Evolutionary conservation across 1,140 invertebrate species (phyloP), one percentile per base, ranked within the genome.

Genomic region (Onthophagus taurus): DNA sequence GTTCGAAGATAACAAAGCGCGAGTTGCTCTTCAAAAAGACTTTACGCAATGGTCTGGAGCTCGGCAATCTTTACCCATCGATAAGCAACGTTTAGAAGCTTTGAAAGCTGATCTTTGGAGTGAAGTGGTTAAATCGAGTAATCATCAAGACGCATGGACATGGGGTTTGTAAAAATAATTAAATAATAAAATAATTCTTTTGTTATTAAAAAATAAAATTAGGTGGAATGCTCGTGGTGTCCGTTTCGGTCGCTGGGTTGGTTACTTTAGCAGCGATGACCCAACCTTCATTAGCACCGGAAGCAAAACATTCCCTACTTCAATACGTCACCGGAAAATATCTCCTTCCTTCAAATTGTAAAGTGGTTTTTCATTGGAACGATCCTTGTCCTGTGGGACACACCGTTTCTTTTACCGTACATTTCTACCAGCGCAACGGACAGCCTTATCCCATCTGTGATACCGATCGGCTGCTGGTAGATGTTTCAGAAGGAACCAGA

Each of bases 311-410:
- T 61, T 86, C 87, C 31, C 71, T 93, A 44, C 72, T 93, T 41
- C 87, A 91, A 59, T 91, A 89, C 64, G 86, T 94, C 36, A 91
- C 88, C 21, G 89, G 89, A 30, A 90, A 90, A 64, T 92, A 92
- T 70, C 72, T 92, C 21, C 73, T 89, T 35, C 85, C 89, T 14
- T 80, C 83, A 39, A 89, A 89, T 60, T 92, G 89, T 64, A 81
- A 80, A 56, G 58, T 59, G 37, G 72, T 74, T 48, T 85, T 83
- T 63, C 57, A 90, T 51, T 95, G 89, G 89, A 74, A 79, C 37
- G 88, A 92, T 61, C 89, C 89, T 11, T 77, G 85, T 46, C 68
- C 78, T 8, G 91, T 95, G 1, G 90, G 89, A 8, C 85, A 83
- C 61, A 91, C 88, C 3, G 84, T 91, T 73, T 86, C 84, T 55